Conservation (phyloP, 2,888 invertebrate species). For the Helleia helle region DNA sequence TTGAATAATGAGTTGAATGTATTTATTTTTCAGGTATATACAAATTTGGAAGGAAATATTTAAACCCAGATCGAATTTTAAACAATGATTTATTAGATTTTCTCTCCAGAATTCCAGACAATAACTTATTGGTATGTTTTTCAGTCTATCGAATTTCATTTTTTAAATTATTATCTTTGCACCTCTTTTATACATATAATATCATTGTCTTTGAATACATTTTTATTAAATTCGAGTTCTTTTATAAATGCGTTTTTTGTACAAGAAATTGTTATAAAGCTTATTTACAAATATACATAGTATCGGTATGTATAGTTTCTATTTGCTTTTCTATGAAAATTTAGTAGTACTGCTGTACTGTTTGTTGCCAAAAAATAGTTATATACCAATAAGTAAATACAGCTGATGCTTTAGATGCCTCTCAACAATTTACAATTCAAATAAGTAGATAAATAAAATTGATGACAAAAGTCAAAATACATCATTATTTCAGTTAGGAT, state of each 20-base stretch:
- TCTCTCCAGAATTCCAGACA: slow-evolving; percentile 54
- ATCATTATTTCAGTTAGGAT: not conserved
- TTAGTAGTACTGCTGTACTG: too few relatives aligned
- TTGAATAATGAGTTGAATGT: not conserved
- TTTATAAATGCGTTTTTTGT: not conserved
- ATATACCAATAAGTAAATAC: too few relatives aligned
- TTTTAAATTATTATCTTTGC: not conserved
- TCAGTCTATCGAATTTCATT: too few relatives aligned
- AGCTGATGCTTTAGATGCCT: too few relatives aligned
- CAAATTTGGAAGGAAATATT: slow-evolving; percentile 51
- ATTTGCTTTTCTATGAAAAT: too few relatives aligned
- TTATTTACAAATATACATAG: too few relatives aligned
- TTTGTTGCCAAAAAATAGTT: too few relatives aligned
- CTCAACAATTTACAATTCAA: too few relatives aligned
- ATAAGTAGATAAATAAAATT: too few relatives aligned
- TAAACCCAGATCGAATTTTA: slow-evolving; percentile 43
- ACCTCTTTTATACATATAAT: too few relatives aligned
- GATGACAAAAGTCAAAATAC: too few relatives aligned
- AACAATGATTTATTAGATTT: slow-evolving; percentile 62
- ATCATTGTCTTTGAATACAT: not conserved
- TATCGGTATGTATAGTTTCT: too few relatives aligned
- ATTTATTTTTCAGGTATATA: slow-evolving; percentile 50
- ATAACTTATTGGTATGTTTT: slow-evolving; percentile 52
- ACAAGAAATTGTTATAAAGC: not conserved
- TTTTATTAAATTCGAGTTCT: not conserved